Base-by-base conservation (phyloP, 2,113 vertebrate species). In the Excalfactoria chinensis region DNA sequence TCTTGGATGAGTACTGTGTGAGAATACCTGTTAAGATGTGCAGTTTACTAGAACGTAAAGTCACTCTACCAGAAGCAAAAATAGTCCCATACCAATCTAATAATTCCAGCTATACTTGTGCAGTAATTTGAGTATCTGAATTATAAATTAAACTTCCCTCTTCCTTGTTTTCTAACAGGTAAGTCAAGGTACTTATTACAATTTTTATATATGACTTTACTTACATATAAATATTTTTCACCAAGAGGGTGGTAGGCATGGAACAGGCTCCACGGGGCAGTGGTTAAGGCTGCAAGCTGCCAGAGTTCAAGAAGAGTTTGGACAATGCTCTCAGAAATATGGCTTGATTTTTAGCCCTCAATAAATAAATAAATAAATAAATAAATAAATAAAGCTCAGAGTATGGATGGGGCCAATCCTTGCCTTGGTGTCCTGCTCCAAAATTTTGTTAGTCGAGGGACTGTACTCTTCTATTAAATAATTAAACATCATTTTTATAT, bases 381-480 rank as follows among this genome's bases (percentile, higher is more conserved):
- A 37, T 37, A 37, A 37, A 37, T 37, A 37, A 37, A 37, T 37
- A 37, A 69, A 69, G 11, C 8, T 12, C 0, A 4, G 41, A 41
- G 23, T n/a, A 12, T 9, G 55, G 40, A 58, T 62, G 9, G 22
- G 32, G 4, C 3, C 13, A 55, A 75, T 13, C 13, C 4, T 18
- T 78, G 12, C 28, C 7, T 25, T 3, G 5, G 16, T 17, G 16
- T 3, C 32, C 12, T 15, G 3, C 4, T 9, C n/a, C 4, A 7
- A 41, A 43, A 84, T 80, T 1, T 58, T 14, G 49, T 8, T 43
- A 40, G 26, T 73, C 35, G 3, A 26, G 25, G 37, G 13, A 70
- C 2, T 2, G 12, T 16, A 4, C 60, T 30, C 18, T 75, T 22
- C 23, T 69, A 49, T 86, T 18, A 58, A 91, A 72, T 10, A 80